Evolutionary conservation across 2,888 invertebrate species (phyloP).

Genomic region (Brenthis ino): DNA sequence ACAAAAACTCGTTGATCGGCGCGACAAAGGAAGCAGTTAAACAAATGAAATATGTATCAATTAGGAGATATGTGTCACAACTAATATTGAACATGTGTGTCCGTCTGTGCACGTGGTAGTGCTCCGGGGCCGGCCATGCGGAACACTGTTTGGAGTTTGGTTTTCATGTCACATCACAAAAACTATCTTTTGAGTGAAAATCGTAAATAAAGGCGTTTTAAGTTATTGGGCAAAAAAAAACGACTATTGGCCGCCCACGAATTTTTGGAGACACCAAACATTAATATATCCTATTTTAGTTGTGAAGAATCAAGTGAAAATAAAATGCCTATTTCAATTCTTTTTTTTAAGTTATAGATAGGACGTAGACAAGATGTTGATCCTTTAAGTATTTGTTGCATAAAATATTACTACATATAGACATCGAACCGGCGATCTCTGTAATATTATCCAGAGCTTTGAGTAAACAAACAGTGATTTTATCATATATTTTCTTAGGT

Average conservation of each 20-base stretch:
- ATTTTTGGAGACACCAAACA: neutral
- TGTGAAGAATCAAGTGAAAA: too few relatives aligned
- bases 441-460: too few relatives aligned
- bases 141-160: conserved; percentile 44
- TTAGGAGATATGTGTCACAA: conserved; percentile 46
- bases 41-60: conserved; percentile 40
- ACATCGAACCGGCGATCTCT: too few relatives aligned
- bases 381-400: too few relatives aligned
- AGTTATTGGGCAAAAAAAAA: neutral
- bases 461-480: too few relatives aligned
- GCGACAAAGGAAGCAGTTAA: conserved; percentile 37
- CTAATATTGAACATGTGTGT: conserved; percentile 47
- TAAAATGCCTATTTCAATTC: too few relatives aligned
- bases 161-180: conserved; percentile 33
- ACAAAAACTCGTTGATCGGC: conserved; percentile 17
- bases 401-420: too few relatives aligned
- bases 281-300: too few relatives aligned
- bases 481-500: neutral
- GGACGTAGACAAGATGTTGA: too few relatives aligned
- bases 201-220: conserved; percentile 22
- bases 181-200: conserved; percentile 29
- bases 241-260: conserved; percentile 10
- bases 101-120: conserved; percentile 50
- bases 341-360: too few relatives aligned
- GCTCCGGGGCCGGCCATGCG: conserved; percentile 47